A percentile compares a stretch with the other conserved stretches of the same genome.
Evolutionary conservation across 1,140 invertebrate species (phyloP).

Genomic region (Neodiprion virginianus): DNA sequence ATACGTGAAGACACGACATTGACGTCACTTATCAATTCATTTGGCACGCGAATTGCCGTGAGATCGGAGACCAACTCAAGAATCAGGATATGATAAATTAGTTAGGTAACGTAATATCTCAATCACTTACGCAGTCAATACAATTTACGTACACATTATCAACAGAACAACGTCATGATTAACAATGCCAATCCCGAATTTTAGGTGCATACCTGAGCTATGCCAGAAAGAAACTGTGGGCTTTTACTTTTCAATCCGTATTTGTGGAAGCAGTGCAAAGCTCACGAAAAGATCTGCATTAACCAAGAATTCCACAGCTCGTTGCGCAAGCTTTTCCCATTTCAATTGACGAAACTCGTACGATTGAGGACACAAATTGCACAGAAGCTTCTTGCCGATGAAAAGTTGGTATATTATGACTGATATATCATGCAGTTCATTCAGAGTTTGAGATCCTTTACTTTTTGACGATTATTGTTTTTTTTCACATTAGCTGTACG

Average conservation of each 20-base stretch:
- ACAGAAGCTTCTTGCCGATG: slow-evolving; percentile 74
- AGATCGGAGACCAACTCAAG: no score
- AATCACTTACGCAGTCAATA: no score
- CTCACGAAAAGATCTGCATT: slow-evolving; percentile 76
- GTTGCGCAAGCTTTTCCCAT: slow-evolving; percentile 84
- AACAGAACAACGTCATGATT: no score
- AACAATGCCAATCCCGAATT: slow-evolving; percentile 12
- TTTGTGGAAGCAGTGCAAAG: slow-evolving; percentile 80
- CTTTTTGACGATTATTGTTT: slow-evolving; percentile 17
- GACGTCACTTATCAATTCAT: no score
- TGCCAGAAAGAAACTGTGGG: slow-evolving; percentile 77
- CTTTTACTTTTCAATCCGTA: slow-evolving; percentile 82
- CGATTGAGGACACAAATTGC: slow-evolving; percentile 75
- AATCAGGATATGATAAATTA: no score
- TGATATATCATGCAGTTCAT: no score
- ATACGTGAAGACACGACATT: no score
- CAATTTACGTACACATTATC: neutral
- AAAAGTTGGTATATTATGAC: slow-evolving; percentile 64
- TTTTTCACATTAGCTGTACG: slow-evolving; percentile 69
- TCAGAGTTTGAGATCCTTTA: no score
- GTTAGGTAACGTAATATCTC: no score
- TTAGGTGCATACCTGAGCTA: slow-evolving; percentile 76
- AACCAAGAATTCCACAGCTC: slow-evolving; percentile 75
- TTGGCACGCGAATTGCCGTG: no score
- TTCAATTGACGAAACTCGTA: slow-evolving; percentile 88